Conservation (phyloP, 1,140 invertebrate species). For the Drosophila nebulosa region DNA sequence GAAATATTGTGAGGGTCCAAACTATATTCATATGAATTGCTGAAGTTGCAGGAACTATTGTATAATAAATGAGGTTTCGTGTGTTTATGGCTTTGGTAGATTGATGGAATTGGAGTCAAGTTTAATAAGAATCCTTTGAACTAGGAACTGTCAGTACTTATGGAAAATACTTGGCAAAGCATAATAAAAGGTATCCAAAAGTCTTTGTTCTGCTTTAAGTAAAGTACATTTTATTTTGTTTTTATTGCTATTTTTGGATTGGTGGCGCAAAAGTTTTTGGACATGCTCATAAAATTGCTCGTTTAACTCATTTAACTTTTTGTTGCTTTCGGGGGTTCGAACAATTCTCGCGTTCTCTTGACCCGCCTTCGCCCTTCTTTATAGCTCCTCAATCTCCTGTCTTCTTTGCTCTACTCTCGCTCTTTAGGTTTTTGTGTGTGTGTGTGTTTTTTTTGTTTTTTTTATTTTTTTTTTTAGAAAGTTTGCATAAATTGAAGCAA, state of each 20-base stretch:
- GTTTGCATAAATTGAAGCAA: conserved; percentile 74
- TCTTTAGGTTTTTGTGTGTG: conserved; percentile 5
- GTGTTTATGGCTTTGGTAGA: no score
- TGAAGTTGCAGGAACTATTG: no score
- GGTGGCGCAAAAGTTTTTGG: conserved; percentile 56
- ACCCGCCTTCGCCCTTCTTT: background rate
- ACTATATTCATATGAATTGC: no score
- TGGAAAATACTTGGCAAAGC: no score
- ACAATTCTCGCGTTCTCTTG: conserved; percentile 24
- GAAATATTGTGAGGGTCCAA: no score
- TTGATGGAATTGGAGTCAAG: no score
- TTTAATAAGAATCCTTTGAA: no score
- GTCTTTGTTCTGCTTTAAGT: background rate
- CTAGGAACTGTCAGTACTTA: no score
- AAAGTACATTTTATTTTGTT: background rate
- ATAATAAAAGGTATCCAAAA: no score
- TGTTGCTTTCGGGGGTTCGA: conserved; percentile 36
- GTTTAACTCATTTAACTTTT: conserved; percentile 80
- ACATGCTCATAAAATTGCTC: conserved; percentile 74
- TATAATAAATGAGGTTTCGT: no score
- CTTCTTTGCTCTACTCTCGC: background rate
- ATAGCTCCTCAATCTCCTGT: background rate
- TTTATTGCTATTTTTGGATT: conserved; percentile 23
- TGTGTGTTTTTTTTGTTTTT: conserved; percentile 13
- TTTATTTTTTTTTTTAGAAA: conserved; percentile 46